phyloP scores from a whole-genome alignment of 2,797 vertebrate species.

The Hylomyscus alleni region DNA sequence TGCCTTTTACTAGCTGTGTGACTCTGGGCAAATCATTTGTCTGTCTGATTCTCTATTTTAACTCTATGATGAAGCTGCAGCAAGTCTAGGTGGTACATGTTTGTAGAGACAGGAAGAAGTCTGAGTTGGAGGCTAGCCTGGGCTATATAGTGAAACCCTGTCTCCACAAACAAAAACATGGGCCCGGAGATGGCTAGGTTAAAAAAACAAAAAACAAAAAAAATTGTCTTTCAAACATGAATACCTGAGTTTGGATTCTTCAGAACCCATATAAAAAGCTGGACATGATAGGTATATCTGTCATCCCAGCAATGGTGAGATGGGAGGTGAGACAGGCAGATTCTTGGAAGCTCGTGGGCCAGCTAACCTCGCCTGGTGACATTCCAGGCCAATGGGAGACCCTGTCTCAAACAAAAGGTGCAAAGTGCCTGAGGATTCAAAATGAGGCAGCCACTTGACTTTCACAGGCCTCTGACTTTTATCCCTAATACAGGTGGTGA shows the following conservation, averaged over 20 bases:
- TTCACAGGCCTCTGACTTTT: neutral
- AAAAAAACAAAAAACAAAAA: neutral
- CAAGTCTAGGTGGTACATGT: neutral
- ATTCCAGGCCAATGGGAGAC: neutral
- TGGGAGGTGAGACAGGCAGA: neutral
- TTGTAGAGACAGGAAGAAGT: neutral
- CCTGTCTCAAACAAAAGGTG: neutral
- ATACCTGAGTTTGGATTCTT: neutral
- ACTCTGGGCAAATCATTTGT: constrained; percentile 46
- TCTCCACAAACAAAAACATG: neutral
- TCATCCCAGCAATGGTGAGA: neutral
- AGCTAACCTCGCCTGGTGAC: neutral
- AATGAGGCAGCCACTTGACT: neutral
- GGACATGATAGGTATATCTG: neutral
- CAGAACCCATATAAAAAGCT: neutral
- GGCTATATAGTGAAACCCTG: neutral
- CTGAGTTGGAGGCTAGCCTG: neutral
- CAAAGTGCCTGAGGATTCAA: neutral
- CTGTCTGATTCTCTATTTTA: neutral
- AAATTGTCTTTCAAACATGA: neutral
- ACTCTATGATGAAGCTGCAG: neutral
- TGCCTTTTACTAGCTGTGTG: neutral
- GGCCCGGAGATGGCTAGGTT: neutral
- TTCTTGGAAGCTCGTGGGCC: neutral
- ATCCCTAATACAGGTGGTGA: neutral